Evolutionary conservation across 2,888 invertebrate genomes (phyloP).

Genomic region (Chrysodeixis includens): DNA sequence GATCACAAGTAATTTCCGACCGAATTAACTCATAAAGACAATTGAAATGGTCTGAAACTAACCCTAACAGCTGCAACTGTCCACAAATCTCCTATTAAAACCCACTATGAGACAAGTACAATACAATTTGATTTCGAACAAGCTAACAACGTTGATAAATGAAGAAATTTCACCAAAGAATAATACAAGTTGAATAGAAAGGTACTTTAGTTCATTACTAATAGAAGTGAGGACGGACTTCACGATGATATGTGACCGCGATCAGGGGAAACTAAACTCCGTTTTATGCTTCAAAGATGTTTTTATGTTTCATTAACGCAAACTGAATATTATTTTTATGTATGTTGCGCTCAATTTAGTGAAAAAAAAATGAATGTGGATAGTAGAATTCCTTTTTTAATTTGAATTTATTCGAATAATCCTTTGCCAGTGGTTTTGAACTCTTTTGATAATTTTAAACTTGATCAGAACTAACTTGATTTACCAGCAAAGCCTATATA

Average conservation of each 20-base stretch:
- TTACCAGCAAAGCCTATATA: not conserved
- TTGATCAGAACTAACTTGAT: not conserved
- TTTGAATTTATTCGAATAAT: no score
- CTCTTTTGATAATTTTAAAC: not conserved
- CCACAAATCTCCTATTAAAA: constrained; percentile 15
- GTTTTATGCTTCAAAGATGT: no score
- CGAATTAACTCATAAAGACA: not conserved
- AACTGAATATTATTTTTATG: no score
- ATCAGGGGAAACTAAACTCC: not conserved
- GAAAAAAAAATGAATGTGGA: no score
- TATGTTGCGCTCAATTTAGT: no score
- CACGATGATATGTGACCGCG: no score
- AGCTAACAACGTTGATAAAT: constrained; percentile 31
- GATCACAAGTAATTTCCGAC: not conserved
- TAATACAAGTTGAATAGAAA: constrained; percentile 34
- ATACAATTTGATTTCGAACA: constrained; percentile 38
- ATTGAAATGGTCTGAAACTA: constrained; percentile 1
- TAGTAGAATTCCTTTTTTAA: no score
- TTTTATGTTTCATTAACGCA: not conserved
- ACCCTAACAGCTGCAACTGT: not conserved
- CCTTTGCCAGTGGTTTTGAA: no score
- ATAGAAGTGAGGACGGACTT: not conserved
- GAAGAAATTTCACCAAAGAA: constrained; percentile 33
- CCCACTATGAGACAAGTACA: constrained; percentile 17
- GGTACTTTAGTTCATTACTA: constrained; percentile 6